Conservation (phyloP, 2,797 vertebrate genomes). For the Apogon talboti region DNA sequence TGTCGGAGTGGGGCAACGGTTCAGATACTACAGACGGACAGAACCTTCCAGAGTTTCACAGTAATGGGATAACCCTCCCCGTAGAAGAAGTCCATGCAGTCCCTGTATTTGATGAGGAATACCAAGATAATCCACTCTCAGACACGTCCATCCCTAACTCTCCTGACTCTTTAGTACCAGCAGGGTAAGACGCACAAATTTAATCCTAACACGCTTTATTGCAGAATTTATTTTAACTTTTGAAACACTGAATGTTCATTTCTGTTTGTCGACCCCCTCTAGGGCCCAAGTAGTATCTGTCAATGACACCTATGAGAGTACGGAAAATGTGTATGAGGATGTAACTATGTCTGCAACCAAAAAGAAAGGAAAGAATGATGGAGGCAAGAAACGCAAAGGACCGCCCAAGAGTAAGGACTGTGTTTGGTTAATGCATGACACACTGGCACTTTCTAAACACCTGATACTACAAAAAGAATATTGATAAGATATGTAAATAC, state of each 20-base stretch:
- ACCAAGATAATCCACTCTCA: slow-evolving; percentile 22
- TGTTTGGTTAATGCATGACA: too few relatives aligned
- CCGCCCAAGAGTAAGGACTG: slow-evolving; percentile 78
- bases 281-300: slow-evolving; percentile 28
- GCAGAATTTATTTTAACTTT: neutral
- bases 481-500: too few relatives aligned
- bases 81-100: slow-evolving; percentile 4
- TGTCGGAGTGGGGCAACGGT: slow-evolving; percentile 35
- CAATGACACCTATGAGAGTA: slow-evolving; percentile 20
- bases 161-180: slow-evolving; percentile 23
- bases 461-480: too few relatives aligned
- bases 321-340: slow-evolving; percentile 57
- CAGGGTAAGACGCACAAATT: slow-evolving; percentile 62
- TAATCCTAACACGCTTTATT: too few relatives aligned
- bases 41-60: slow-evolving; percentile 3
- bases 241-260: neutral
- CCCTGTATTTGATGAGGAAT: neutral
- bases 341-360: slow-evolving; percentile 19
- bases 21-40: slow-evolving; percentile 15
- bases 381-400: slow-evolving; percentile 76
- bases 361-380: slow-evolving; percentile 71
- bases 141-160: slow-evolving; percentile 13
- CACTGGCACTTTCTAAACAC: too few relatives aligned
- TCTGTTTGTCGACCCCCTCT: neutral
- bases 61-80: slow-evolving; percentile 29